A percentile compares a stretch with the other conserved stretches of the same genome.
phyloP scores from a whole-genome alignment of 30 jellyfish, hydroid and myxozoan species.

The Turritopsis dohrnii region DNA sequence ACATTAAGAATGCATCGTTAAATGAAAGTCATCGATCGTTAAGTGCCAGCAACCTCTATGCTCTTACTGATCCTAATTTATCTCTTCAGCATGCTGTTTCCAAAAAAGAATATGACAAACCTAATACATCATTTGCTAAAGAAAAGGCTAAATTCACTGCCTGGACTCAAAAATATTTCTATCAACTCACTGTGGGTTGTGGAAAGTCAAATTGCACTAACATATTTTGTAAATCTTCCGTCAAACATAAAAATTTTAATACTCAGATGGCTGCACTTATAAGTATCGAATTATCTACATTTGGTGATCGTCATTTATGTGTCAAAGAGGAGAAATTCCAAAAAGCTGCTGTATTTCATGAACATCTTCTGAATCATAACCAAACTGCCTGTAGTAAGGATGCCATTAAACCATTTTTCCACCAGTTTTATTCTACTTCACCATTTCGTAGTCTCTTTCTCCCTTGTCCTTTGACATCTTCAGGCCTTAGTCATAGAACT shows the following conservation, averaged over 20 bases:
- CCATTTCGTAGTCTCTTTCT: constrained; percentile 65
- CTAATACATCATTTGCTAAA: constrained; percentile 55
- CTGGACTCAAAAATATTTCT: constrained; percentile 68
- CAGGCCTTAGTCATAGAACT: constrained; percentile 29
- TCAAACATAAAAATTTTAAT: not conserved
- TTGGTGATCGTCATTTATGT: constrained; percentile 40
- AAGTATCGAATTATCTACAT: constrained; percentile 64
- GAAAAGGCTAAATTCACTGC: constrained; percentile 67
- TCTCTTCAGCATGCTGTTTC: constrained; percentile 80
- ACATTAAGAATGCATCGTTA: constrained; percentile 2
- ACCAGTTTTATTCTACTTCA: constrained; percentile 41
- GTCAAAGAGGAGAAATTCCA: constrained; percentile 16
- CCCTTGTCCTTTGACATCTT: constrained; percentile 66
- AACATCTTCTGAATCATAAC: constrained; percentile 17
- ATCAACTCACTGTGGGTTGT: constrained; percentile 89
- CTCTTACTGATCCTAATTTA: constrained; percentile 72
- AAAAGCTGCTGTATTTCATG: constrained; percentile 35
- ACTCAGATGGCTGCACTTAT: constrained; percentile 44
- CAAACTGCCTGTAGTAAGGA: not conserved
- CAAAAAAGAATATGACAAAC: constrained; percentile 52
- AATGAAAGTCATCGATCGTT: constrained; percentile 35
- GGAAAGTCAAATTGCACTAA: constrained; percentile 36
- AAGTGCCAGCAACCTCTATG: constrained; percentile 88
- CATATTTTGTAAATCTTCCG: constrained; percentile 60
- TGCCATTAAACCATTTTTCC: constrained; percentile 37